Percentiles rank a stretch among this genome's conserved stretches.
phyloP scores from a whole-genome alignment of 2,888 invertebrate genomes.

The Entomobrya multifasciata region DNA sequence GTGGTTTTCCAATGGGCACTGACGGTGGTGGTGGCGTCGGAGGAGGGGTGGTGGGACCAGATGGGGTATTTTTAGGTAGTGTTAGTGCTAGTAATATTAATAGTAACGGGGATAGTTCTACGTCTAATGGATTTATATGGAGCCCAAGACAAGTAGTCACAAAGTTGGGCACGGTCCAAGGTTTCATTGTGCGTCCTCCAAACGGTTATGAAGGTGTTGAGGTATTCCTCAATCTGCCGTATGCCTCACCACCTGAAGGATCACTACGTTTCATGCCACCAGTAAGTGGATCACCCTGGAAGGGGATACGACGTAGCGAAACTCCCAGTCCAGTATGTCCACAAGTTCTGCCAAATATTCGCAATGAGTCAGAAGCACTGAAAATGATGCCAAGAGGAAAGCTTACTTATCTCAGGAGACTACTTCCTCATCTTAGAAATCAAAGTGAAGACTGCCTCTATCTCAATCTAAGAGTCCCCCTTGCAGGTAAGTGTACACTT shows the following conservation, averaged over 20 bases:
- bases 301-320: constrained; percentile 92
- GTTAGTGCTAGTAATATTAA: constrained; percentile 38
- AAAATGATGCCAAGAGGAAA: constrained; percentile 94
- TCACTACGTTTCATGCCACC: constrained; percentile 97
- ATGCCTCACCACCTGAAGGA: constrained; percentile 94
- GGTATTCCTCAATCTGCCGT: constrained; percentile 85
- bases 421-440: constrained; percentile 92
- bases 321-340: constrained; percentile 95
- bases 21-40: constrained; percentile 26
- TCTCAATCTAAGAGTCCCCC: constrained; percentile 97
- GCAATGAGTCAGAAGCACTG: constrained; percentile 91
- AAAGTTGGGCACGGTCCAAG: constrained; percentile 72
- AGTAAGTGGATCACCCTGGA: constrained; percentile 95
- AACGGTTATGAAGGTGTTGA: constrained; percentile 78
- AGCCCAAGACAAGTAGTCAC: constrained; percentile 72
- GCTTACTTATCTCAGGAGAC: constrained; percentile 92
- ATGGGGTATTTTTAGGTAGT: constrained; percentile 23
- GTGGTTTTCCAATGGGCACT: constrained; percentile 52
- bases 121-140: constrained; percentile 62
- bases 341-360: constrained; percentile 89
- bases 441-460: constrained; percentile 99
- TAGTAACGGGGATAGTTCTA: constrained; percentile 30
- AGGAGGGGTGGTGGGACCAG: constrained; percentile 24
- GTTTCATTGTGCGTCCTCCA: constrained; percentile 68
- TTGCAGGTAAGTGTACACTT: constrained; percentile 94